phyloP scores from a whole-genome alignment of 2,113 vertebrate species.

The Holacanthus passer region DNA sequence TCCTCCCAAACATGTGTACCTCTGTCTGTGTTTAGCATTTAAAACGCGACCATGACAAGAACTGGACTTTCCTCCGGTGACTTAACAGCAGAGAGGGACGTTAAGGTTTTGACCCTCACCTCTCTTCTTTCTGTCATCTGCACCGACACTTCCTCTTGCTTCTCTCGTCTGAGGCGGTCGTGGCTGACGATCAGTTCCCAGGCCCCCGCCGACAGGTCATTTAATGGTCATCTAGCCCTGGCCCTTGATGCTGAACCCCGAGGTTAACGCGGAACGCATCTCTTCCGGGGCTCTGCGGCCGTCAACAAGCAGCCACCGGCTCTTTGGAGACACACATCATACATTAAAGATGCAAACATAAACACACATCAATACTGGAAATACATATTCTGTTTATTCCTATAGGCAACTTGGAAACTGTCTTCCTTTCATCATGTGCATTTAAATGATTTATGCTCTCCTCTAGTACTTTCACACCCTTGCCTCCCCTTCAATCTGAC shows the following conservation, averaged over 20 bases:
- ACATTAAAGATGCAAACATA: constrained; percentile 9
- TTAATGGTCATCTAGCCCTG: constrained; percentile 63
- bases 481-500: constrained; percentile 11
- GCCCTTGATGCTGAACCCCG: constrained; percentile 65
- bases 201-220: constrained; percentile 69
- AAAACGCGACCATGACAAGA: constrained; percentile 44
- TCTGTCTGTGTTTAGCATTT: constrained; percentile 29
- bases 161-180: constrained; percentile 14
- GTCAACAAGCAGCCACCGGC: constrained; percentile 22
- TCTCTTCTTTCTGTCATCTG: constrained; percentile 9
- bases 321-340: constrained; percentile 5
- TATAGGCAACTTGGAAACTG: not conserved
- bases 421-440: not conserved
- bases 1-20: constrained; percentile 44
- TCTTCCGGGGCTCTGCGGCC: constrained; percentile 44
- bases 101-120: constrained; percentile 32
- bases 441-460: constrained; percentile 30
- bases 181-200: constrained; percentile 66
- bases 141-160: constrained; percentile 35
- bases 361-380: not conserved
- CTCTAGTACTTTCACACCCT: constrained; percentile 3
- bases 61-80: constrained; percentile 29
- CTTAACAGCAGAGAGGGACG: constrained; percentile 31
- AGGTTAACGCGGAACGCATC: constrained; percentile 76
- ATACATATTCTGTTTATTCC: not conserved